Evolutionary conservation across 2,113 vertebrate species (phyloP), one percentile per base, ranked within the genome.

Genomic region (Cardinalis cardinalis): DNA sequence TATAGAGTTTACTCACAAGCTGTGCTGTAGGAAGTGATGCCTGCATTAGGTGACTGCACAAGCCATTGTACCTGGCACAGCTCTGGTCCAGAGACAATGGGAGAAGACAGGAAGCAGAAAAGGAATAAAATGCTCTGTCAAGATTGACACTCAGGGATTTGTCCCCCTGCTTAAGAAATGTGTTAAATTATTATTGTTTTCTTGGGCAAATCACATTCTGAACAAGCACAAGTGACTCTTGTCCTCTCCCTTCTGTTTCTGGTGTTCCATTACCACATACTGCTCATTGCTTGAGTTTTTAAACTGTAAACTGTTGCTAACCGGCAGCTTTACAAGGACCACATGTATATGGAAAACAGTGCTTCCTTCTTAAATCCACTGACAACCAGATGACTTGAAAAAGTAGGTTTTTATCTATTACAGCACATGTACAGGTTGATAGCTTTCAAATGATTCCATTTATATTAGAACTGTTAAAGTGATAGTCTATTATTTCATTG

Each of bases 401-500:
- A 78, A 31, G 7, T 15, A 34, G 19, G 4, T 86, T 77, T 86
- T 53, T 60, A 7, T 55, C 56, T 86, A 48, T 90, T 66, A 66
- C 10, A 73, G 32, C 25, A 93, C 12, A 41, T 14, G 31, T 79
- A 76, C 43, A 66, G 6, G 38, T 65, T 82, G 66, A 82, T 78
- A 74, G 61, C 73, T 78, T 92, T 82, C 53, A 84, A 84, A 81
- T 55, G 0, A 76, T 69, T 46, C 24, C 26, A 75, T 46, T 92
- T 81, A 73, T 75, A 21, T 90, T 78, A 84, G 66, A 86, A 60
- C 19, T 64, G 16, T 81, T 36, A 79, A 80, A 65, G 38, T 40
- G 15, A 76, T 92, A 84, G 69, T 79, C 89, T 92, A 56, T 82
- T 88, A 82, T 87, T 93, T 72, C 43, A 70, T 5, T 81, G 65